Base-by-base conservation (phyloP, 2,797 vertebrate genomes). In the Thunnus albacares region DNA sequence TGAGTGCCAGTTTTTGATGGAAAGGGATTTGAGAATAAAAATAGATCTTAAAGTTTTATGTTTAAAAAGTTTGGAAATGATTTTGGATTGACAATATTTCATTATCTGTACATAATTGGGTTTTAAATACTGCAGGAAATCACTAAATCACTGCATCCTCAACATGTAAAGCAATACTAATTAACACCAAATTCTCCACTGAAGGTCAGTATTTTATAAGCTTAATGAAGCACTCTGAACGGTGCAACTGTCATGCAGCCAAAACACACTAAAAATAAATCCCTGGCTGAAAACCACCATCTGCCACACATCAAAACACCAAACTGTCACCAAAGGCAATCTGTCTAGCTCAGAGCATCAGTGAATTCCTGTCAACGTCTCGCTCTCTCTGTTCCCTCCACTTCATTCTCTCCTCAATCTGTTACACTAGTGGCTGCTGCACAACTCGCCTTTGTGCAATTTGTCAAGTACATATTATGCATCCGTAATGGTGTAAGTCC, bases 221-320 rank as follows among this genome's bases (percentile, higher is more conserved):
- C 22, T 56, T 66, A 26, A 77, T 43, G 2, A 71, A 41, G 6
- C 22, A 47, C 49, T 49, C n/a, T 75, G 2, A 57, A 43, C 2
- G 0, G 26, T 66, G 14, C n/a, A 24, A 61, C 64, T 82, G 80
- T 73, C 68, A 71, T 2, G 1, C 14, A 73, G 82, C 68, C 65
- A 77, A 83, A 86, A 80, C 57, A 10, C 35, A 45, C 35, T 71
- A 47, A 80, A 81, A 83, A 83, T 81, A 81, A 56, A 71, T 74
- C 62, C 65, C 73, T 64, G 66, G 30, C 35, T 86, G 55, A 79
- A 81, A 75, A 80, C 35, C 30, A 57, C 92, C 89, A 81, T 90
- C 90, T 91, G 87, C 47, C 81, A 24, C 78, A 80, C 81, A 83
- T 87, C 83, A 84, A 87, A 90, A 82, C 82, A 81, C 69, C 77